Percentiles rank a stretch among this genome's conserved stretches.
These are phyloP conservation scores for Xestia ashworthii DNA, from an alignment of 2,888 invertebrate species.

Conservation along the genomic window DNA sequence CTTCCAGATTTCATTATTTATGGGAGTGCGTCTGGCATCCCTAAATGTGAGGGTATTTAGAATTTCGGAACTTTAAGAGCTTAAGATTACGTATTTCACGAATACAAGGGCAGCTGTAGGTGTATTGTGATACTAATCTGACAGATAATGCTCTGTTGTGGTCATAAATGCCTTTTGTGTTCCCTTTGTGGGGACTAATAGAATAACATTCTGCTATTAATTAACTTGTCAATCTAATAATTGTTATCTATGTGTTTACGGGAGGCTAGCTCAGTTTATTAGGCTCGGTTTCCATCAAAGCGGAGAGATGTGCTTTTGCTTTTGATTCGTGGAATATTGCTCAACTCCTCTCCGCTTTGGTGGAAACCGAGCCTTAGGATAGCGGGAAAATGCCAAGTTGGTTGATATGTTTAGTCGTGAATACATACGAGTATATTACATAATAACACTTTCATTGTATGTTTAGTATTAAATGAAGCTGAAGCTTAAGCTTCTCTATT, in stretches of 20 bases:
- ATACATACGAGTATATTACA: not conserved
- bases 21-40: not conserved
- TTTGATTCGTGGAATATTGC: too few relatives aligned
- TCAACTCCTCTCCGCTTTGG: too few relatives aligned
- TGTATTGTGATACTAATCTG: slow-evolving; percentile 28
- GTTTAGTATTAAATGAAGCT: not conserved
- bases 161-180: slow-evolving; percentile 12
- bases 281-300: too few relatives aligned
- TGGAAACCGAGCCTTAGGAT: not conserved
- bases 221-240: slow-evolving; percentile 17
- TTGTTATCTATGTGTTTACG: not conserved
- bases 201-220: slow-evolving; percentile 10
- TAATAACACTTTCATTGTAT: not conserved
- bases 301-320: too few relatives aligned
- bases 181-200: not conserved
- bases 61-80: slow-evolving; percentile 11
- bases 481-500: too few relatives aligned
- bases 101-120: slow-evolving; percentile 19
- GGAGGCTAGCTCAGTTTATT: not conserved
- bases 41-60: slow-evolving; percentile 6
- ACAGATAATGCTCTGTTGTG: slow-evolving; percentile 34
- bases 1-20: not conserved
- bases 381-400: too few relatives aligned
- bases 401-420: not conserved
- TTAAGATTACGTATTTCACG: slow-evolving; percentile 21